Conservation (phyloP, 2,113 vertebrate species). For the Alligator mississippiensis region DNA sequence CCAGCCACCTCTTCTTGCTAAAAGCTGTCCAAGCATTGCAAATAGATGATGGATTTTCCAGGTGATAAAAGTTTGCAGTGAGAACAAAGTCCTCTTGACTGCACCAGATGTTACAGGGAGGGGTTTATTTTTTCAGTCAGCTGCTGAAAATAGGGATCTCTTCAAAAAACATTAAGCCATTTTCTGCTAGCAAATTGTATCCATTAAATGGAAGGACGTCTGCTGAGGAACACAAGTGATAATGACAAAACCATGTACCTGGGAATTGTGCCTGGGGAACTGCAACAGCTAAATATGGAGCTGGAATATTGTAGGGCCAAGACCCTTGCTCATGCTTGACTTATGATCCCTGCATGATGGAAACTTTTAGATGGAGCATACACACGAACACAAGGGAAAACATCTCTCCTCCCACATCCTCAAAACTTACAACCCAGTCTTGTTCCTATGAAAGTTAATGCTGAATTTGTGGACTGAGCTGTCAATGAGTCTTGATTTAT, state of each 20-base stretch:
- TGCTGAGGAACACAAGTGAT: neutral
- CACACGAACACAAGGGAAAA: fast-evolving
- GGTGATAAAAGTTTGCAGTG: neutral
- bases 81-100: neutral
- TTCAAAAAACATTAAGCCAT: neutral
- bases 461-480: neutral
- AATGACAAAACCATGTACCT: constrained; percentile 34
- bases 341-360: neutral
- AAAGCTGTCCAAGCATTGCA: neutral
- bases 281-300: neutral
- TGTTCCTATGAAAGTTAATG: neutral
- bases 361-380: neutral
- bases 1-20: neutral
- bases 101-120: neutral
- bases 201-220: neutral
- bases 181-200: neutral
- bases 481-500: neutral
- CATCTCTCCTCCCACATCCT: neutral
- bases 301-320: neutral
- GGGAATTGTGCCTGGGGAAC: neutral
- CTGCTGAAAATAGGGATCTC: neutral
- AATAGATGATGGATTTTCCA: neutral
- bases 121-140: neutral
- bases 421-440: neutral
- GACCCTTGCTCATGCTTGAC: fast-evolving